These are phyloP conservation scores for Cataglyphis cursor DNA, from an alignment of 2,888 invertebrate species.

Conservation along the genomic window DNA sequence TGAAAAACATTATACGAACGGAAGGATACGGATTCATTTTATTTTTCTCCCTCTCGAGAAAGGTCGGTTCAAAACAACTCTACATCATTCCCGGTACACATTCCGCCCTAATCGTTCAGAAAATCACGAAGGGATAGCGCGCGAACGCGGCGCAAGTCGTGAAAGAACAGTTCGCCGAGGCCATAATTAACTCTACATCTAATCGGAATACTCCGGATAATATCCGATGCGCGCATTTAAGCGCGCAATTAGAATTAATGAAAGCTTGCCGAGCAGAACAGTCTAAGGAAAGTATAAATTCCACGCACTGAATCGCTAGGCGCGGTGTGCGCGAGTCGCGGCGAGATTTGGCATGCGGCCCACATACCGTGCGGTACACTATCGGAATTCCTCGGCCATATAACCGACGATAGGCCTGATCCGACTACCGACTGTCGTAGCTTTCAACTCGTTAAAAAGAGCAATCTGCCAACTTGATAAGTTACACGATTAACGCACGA, in stretches of 20 bases:
- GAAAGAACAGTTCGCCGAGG: not conserved
- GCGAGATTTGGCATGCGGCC: constrained; percentile 68
- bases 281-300: constrained; percentile 62
- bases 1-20: constrained; percentile 25
- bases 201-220: constrained; percentile 46
- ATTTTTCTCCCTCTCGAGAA: not conserved
- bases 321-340: constrained; percentile 35
- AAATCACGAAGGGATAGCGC: constrained; percentile 41
- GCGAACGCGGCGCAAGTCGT: not conserved
- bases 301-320: constrained; percentile 46
- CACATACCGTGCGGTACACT: constrained; percentile 65
- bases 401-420: constrained; percentile 15
- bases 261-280: constrained; percentile 42
- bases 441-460: not conserved
- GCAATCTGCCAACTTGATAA: not conserved
- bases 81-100: constrained; percentile 13
- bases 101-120: constrained; percentile 42
- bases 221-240: constrained; percentile 25
- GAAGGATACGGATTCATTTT: constrained; percentile 34
- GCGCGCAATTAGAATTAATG: constrained; percentile 60
- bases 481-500: not conserved
- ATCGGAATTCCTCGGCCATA: constrained; percentile 65
- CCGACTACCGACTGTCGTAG: not conserved
- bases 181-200: constrained; percentile 48
- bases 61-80: constrained; percentile 7